Percentiles rank a stretch among this genome's conserved stretches.
phyloP scores from a whole-genome alignment of 1,140 invertebrate genomes.

The Babylonia areolata region DNA sequence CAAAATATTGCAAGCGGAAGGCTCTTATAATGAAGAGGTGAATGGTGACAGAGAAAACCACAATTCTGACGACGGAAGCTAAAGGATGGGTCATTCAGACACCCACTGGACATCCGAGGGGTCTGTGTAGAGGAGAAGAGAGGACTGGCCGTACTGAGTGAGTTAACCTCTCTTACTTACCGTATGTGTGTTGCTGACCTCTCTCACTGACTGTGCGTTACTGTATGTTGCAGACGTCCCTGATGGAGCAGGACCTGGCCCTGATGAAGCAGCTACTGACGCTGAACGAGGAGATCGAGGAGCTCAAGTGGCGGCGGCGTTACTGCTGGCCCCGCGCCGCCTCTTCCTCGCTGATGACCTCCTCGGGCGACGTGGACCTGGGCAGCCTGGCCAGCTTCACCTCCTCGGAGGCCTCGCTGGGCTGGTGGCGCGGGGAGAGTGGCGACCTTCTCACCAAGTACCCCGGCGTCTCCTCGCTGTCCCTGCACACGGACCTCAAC shows the following conservation, averaged over 20 bases:
- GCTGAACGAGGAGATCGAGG: slow-evolving; percentile 66
- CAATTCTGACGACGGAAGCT: too few relatives aligned
- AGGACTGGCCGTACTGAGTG: too few relatives aligned
- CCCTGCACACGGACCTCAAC: slow-evolving; percentile 38
- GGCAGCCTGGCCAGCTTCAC: slow-evolving; percentile 50
- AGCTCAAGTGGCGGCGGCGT: slow-evolving; percentile 61
- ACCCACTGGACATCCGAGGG: too few relatives aligned
- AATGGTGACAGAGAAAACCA: too few relatives aligned
- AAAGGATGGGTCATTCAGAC: too few relatives aligned
- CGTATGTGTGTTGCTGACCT: too few relatives aligned
- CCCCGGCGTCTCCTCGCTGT: slow-evolving; percentile 48
- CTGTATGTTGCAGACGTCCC: slow-evolving; percentile 58
- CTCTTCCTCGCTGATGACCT: slow-evolving; percentile 14
- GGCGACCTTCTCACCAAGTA: slow-evolving; percentile 44
- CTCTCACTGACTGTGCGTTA: too few relatives aligned
- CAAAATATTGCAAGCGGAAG: too few relatives aligned
- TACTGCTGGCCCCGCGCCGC: slow-evolving; percentile 49
- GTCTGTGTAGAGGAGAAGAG: too few relatives aligned
- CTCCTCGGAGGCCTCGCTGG: slow-evolving; percentile 45
- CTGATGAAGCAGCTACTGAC: slow-evolving; percentile 67
- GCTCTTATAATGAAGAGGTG: too few relatives aligned
- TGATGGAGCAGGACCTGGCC: slow-evolving; percentile 67
- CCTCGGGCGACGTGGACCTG: slow-evolving; percentile 34
- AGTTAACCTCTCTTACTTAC: too few relatives aligned
- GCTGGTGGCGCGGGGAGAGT: slow-evolving; percentile 22